Evolutionary conservation across 1,140 invertebrate genomes (phyloP).

Genomic region (Lepidurus arcticus): DNA sequence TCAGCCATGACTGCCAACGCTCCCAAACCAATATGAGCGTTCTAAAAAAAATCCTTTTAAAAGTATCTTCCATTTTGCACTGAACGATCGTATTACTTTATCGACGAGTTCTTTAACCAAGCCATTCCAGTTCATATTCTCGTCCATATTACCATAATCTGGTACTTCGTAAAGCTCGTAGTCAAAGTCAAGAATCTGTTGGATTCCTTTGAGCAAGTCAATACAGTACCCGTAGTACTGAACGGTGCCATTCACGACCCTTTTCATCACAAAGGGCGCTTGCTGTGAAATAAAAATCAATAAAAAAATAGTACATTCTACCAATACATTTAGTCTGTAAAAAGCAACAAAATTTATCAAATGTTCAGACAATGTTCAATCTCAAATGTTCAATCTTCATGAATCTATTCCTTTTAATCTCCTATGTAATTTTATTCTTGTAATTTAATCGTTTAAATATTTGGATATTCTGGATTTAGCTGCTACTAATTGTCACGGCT

Average conservation of each 20-base stretch:
- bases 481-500: no score
- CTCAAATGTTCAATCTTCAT: no score
- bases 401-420: no score
- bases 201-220: constrained; percentile 80
- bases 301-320: constrained; percentile 28
- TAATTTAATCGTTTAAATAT: background rate
- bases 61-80: background rate
- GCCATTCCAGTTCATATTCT: constrained; percentile 76
- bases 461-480: no score
- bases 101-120: constrained; percentile 85
- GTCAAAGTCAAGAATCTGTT: constrained; percentile 75
- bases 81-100: constrained; percentile 51
- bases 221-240: constrained; percentile 87
- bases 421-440: no score
- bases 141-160: constrained; percentile 81
- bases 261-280: constrained; percentile 71
- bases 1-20: constrained; percentile 90
- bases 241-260: constrained; percentile 42
- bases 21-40: constrained; percentile 81
- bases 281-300: constrained; percentile 53
- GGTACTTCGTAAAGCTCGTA: constrained; percentile 74
- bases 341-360: background rate
- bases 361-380: no score
- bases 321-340: constrained; percentile 26
- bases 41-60: constrained; percentile 43